Conservation (phyloP, 2,113 vertebrate species). For the Benitochromis conjunctus region DNA sequence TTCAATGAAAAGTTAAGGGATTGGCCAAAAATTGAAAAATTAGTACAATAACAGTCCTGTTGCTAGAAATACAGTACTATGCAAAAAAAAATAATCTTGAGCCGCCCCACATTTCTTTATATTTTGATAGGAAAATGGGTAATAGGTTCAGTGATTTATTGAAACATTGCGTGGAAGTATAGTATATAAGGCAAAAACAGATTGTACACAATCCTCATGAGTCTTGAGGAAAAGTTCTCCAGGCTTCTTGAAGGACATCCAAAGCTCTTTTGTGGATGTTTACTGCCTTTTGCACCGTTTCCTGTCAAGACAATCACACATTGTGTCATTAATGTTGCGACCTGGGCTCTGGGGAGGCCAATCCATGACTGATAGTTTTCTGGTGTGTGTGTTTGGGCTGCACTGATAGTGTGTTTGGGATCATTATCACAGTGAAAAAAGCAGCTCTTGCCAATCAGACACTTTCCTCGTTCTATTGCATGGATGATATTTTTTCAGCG, state of each 20-base stretch:
- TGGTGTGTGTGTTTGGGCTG: neutral
- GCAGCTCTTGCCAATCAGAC: accelerated
- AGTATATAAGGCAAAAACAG: neutral
- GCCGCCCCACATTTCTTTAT: neutral
- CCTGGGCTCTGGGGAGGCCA: neutral
- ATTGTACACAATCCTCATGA: accelerated
- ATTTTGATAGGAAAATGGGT: neutral
- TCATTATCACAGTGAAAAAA: neutral
- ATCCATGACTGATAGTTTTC: neutral
- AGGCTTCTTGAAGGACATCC: neutral
- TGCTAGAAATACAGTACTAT: neutral
- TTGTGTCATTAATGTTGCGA: neutral
- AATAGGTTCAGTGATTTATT: neutral
- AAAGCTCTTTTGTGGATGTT: neutral
- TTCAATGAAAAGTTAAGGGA: neutral
- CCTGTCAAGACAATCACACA: neutral
- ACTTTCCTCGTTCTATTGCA: accelerated
- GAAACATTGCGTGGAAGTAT: neutral
- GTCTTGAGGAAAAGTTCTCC: neutral
- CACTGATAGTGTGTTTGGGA: neutral
- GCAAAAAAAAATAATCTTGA: neutral
- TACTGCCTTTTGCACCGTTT: neutral
- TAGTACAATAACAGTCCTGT: too few species aligned
- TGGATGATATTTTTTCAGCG: neutral
- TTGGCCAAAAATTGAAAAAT: neutral